Evolutionary conservation across 1,140 invertebrate species (phyloP).

Genomic region (Micrasema longulum): DNA sequence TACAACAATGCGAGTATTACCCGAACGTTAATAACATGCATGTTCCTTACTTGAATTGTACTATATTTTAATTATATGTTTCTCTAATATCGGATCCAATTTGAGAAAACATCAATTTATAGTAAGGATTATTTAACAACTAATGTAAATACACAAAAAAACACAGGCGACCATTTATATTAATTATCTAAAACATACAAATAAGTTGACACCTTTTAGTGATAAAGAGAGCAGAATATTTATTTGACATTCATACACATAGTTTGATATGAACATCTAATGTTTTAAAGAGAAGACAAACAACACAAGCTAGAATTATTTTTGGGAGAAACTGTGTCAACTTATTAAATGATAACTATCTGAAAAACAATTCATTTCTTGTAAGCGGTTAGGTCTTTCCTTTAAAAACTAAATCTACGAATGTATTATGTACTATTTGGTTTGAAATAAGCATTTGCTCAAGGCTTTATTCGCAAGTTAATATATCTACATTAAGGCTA

Average conservation of each 20-base stretch:
- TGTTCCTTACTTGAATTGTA: conserved; percentile 52
- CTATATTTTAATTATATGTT: conserved; percentile 53
- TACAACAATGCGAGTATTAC: conserved; percentile 49
- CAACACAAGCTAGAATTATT: background rate
- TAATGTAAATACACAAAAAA: conserved; percentile 54
- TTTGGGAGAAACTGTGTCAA: conserved; percentile 8
- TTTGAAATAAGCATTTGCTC: conserved; percentile 54
- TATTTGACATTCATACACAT: no score
- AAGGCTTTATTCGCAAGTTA: conserved; percentile 47
- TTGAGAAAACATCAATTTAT: conserved; percentile 55
- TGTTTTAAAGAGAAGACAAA: background rate
- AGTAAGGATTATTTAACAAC: conserved; percentile 53
- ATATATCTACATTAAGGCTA: conserved; percentile 54
- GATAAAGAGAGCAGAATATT: background rate
- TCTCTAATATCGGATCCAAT: conserved; percentile 55
- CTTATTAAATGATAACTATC: conserved; percentile 21
- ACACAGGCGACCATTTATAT: conserved; percentile 46
- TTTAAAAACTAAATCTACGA: conserved; percentile 50
- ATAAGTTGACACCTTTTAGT: conserved; percentile 15
- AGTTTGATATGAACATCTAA: background rate
- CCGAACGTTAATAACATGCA: conserved; percentile 44
- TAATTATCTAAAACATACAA: conserved; percentile 29
- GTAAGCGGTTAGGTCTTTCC: conserved; percentile 36
- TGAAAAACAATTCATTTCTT: conserved; percentile 5
- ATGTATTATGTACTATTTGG: conserved; percentile 52